Conservation (phyloP, 2,888 invertebrate genomes). For the Junonia oenone region DNA sequence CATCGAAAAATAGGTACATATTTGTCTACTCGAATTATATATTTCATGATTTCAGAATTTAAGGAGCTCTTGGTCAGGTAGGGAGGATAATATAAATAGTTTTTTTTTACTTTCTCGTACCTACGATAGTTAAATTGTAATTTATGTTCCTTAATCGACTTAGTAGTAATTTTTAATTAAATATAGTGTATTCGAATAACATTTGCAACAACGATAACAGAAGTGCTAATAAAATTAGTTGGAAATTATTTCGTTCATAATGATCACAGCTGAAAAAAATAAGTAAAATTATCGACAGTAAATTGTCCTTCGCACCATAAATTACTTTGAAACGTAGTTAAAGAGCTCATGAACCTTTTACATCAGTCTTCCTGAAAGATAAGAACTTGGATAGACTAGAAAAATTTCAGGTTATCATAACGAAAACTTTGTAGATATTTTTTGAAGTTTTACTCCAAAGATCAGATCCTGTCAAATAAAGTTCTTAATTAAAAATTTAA, state of each 20-base stretch:
- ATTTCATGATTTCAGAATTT: constrained; percentile 15
- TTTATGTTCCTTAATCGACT: not conserved
- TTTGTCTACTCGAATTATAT: constrained; percentile 22
- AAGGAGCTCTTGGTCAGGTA: constrained; percentile 16
- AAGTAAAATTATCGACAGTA: not conserved
- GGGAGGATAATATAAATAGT: constrained; percentile 10
- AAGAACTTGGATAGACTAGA: too few relatives aligned
- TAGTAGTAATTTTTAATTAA: not conserved
- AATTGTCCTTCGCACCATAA: not conserved
- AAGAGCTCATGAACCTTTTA: too few relatives aligned
- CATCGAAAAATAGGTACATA: constrained; percentile 28
- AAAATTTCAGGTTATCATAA: too few relatives aligned
- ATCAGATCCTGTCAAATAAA: too few relatives aligned
- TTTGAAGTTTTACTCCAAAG: too few relatives aligned
- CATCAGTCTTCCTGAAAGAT: too few relatives aligned
- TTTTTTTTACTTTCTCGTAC: not conserved
- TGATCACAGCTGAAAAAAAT: constrained; percentile 6
- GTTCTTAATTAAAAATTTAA: too few relatives aligned
- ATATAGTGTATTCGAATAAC: not conserved
- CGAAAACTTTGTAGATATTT: too few relatives aligned
- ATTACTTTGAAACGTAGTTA: not conserved
- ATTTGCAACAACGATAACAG: not conserved
- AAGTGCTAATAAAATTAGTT: not conserved
- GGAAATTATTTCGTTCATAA: not conserved
- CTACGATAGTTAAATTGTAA: not conserved